These are phyloP conservation scores for Bolinopsis microptera DNA, from an alignment of 37 sponge, comb jelly and placozoan genomes.

Conservation along the genomic window DNA sequence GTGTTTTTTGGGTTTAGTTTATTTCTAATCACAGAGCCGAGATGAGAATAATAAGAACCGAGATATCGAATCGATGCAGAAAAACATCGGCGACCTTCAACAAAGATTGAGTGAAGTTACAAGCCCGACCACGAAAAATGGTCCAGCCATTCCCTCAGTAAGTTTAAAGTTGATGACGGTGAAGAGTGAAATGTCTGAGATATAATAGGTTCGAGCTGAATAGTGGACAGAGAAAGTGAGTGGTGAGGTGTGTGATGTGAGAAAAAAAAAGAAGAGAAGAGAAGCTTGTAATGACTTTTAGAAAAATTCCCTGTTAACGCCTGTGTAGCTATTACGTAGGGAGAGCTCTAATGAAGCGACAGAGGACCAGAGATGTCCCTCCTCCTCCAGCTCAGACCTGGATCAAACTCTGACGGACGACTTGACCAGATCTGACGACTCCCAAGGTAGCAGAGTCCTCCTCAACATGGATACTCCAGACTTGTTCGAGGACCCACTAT, in stretches of 20 bases:
- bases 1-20: background rate
- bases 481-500: slow-evolving; percentile 6
- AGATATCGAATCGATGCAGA: slow-evolving; percentile 55
- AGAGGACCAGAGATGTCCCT: background rate
- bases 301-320: background rate
- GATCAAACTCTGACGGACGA: slow-evolving; percentile 33
- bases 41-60: background rate
- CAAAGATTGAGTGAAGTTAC: slow-evolving; percentile 44
- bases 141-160: background rate
- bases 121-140: background rate
- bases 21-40: background rate
- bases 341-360: background rate
- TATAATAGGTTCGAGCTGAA: background rate
- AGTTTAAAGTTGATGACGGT: too few species aligned
- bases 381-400: background rate
- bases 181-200: background rate
- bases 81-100: slow-evolving; percentile 55
- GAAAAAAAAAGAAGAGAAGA: too few species aligned
- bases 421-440: background rate
- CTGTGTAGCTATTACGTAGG: slow-evolving; percentile 36
- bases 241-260: background rate
- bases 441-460: background rate
- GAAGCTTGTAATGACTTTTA: too few species aligned
- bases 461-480: slow-evolving; percentile 57
- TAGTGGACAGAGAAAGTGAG: background rate